Conservation (phyloP, 2,797 vertebrate species). For the Pachyuromys duprasi region DNA sequence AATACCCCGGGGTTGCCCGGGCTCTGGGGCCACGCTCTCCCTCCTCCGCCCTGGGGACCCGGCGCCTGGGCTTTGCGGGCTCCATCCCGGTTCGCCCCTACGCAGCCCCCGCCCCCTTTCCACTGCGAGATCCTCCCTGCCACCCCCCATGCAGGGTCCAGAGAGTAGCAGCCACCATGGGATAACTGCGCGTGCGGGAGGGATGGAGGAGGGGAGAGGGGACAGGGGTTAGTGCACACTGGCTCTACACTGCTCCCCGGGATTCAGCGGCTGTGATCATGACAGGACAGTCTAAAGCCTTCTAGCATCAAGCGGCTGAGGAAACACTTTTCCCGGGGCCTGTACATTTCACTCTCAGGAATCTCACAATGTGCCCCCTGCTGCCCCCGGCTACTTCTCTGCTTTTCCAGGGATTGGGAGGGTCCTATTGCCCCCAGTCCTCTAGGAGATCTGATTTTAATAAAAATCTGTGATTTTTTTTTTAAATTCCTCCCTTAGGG, state of each 20-base stretch:
- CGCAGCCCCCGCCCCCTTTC: conserved; percentile 44
- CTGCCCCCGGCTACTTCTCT: conserved; percentile 57
- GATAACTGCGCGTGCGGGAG: conserved; percentile 61
- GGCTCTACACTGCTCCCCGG: conserved; percentile 48
- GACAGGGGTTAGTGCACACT: conserved; percentile 55
- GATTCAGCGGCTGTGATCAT: conserved; percentile 33
- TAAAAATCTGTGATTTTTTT: conserved; percentile 38
- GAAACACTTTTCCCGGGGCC: conserved; percentile 73
- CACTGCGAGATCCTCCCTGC: not conserved
- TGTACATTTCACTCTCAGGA: conserved; percentile 48
- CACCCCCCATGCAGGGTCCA: conserved; percentile 37
- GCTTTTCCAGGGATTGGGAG: conserved; percentile 37
- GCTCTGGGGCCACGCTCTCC: conserved; percentile 22
- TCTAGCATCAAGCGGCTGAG: not conserved
- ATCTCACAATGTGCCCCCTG: conserved; percentile 12
- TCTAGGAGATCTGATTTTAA: not conserved
- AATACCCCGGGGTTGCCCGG: conserved; percentile 25
- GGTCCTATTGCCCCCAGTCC: conserved; percentile 52
- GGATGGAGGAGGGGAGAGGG: conserved; percentile 54
- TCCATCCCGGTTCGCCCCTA: conserved; percentile 7
- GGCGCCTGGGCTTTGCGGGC: not conserved
- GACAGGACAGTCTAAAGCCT: conserved; percentile 70
- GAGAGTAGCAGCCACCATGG: conserved; percentile 59
- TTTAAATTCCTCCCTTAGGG: conserved; percentile 16
- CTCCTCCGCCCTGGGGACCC: conserved; percentile 18